Conservation (phyloP, 2,888 invertebrate species). For the Dioctria linearis region DNA sequence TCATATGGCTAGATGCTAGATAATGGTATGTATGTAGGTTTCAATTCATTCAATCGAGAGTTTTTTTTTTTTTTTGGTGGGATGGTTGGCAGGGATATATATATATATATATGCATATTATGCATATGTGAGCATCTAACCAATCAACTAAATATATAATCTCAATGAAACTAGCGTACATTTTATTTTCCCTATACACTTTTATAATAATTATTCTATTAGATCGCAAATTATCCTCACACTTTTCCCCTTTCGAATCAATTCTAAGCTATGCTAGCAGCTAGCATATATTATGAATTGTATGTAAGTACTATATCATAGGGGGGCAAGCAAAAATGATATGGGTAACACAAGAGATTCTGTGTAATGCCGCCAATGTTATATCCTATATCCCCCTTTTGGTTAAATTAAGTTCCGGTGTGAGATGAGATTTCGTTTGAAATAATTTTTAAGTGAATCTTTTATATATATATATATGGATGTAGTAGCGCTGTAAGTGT, state of each 20-base stretch:
- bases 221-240: slow-evolving; percentile 38
- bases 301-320: not conserved
- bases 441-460: slow-evolving; percentile 42
- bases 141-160: no score
- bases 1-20: no score
- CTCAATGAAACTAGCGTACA: no score
- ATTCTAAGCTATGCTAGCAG: not conserved
- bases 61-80: no score
- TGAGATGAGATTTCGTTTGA: slow-evolving; percentile 9
- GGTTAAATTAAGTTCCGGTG: slow-evolving; percentile 26
- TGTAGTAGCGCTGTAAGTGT: slow-evolving; percentile 15
- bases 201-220: slow-evolving; percentile 29
- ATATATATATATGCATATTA: no score
- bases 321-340: not conserved
- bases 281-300: not conserved
- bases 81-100: no score
- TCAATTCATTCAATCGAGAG: no score
- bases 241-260: slow-evolving; percentile 26
- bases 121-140: no score
- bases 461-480: not conserved
- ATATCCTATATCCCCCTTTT: slow-evolving; percentile 9
- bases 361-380: not conserved
- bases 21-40: no score
- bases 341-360: no score
- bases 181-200: no score